Conservation (phyloP, 2,888 invertebrate genomes). For the Pachydiplax longipennis region DNA sequence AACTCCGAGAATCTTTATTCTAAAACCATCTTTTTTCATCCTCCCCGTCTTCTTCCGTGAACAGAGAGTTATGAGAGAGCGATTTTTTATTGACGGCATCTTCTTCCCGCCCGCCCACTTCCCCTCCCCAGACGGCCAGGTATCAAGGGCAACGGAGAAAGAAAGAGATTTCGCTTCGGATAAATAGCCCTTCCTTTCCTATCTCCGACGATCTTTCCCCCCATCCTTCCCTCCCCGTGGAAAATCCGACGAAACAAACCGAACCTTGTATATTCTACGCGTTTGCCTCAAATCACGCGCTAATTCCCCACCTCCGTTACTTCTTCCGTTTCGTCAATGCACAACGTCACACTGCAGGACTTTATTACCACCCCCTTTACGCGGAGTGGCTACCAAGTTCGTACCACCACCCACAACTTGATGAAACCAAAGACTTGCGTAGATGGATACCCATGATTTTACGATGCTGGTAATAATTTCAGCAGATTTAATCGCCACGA, state of each 20-base stretch:
- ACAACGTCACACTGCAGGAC: not conserved
- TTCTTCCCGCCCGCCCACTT: conserved; percentile 28
- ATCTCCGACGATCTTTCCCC: conserved; percentile 8
- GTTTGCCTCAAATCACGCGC: not conserved
- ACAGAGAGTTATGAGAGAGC: conserved; percentile 34
- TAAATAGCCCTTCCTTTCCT: not conserved
- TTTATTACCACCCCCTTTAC: no score
- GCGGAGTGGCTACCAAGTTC: no score
- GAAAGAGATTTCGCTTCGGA: conserved; percentile 26
- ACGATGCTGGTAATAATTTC: no score
- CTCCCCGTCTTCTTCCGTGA: conserved; percentile 28
- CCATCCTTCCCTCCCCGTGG: not conserved
- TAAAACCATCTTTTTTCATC: not conserved
- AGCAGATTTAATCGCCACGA: no score
- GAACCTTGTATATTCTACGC: conserved; percentile 14
- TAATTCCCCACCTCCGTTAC: not conserved
- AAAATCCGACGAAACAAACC: conserved; percentile 25
- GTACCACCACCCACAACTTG: no score
- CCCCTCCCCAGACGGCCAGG: conserved; percentile 36
- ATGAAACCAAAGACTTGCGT: no score
- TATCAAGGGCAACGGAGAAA: conserved; percentile 24
- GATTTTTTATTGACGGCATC: conserved; percentile 39
- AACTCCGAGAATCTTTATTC: conserved; percentile 39
- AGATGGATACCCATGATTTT: no score
- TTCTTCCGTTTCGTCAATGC: not conserved